Conservation (phyloP, 30 jellyfish, hydroid and myxozoan genomes). For the Hydra vulgaris region DNA sequence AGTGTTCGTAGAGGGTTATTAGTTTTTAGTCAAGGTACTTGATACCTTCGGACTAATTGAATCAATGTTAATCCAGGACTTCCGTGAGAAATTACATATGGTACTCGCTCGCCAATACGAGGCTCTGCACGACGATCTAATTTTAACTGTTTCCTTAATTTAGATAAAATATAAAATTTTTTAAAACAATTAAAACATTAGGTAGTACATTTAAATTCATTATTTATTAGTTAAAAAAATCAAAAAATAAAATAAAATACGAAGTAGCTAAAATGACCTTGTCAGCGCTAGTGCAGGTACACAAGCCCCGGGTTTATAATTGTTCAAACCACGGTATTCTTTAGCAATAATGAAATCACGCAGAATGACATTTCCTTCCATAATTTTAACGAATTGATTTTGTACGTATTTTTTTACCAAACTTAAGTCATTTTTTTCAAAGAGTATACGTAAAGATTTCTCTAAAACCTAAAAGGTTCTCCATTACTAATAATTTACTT, state of each 20-base stretch:
- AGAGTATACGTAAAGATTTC: conserved; percentile 54
- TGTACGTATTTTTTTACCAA: conserved; percentile 61
- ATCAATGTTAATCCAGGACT: conserved; percentile 92
- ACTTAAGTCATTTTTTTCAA: conserved; percentile 77
- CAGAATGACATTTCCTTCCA: conserved; percentile 66
- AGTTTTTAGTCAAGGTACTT: too few relatives aligned
- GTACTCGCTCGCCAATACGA: conserved; percentile 90
- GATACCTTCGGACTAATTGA: conserved; percentile 72
- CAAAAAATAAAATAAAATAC: too few relatives aligned
- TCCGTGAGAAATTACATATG: conserved; percentile 85
- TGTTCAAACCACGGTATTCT: conserved; percentile 82
- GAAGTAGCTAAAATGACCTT: too few relatives aligned
- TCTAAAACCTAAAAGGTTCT: conserved; percentile 46
- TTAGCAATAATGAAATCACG: conserved; percentile 82
- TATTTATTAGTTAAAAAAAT: too few relatives aligned
- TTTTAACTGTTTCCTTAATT: conserved; percentile 45
- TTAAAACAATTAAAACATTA: too few relatives aligned
- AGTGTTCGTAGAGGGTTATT: too few relatives aligned
- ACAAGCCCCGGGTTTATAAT: conserved; percentile 87
- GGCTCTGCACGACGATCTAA: conserved; percentile 88
- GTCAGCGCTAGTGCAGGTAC: conserved; percentile 83
- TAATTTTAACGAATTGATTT: conserved; percentile 57
- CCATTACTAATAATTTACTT: too few relatives aligned
- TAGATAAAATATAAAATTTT: background rate
- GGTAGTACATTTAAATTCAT: too few relatives aligned